Percentiles rank a stretch among this genome's conserved stretches.
Conservation (phyloP, 30 jellyfish, hydroid and myxozoan species). For the Sanderia malayensis region DNA sequence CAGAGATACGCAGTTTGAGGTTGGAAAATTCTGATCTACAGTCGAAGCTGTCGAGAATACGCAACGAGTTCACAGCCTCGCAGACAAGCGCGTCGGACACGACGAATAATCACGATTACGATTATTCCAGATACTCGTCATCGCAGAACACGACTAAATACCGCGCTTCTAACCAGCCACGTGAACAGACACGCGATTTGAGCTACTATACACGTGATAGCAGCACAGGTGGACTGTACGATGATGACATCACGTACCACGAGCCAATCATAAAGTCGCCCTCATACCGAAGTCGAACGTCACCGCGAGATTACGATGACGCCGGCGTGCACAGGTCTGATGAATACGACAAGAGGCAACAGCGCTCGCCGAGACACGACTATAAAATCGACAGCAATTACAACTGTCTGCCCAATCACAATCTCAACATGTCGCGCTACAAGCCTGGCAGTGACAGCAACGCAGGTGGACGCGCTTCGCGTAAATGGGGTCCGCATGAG, state of each 20-base stretch:
- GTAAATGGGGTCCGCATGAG: too few relatives aligned
- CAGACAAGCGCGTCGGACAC: neutral
- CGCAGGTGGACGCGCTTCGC: too few relatives aligned
- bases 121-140: neutral
- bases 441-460: too few relatives aligned
- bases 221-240: neutral
- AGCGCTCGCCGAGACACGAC: neutral
- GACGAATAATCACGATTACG: slow-evolving; percentile 9
- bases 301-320: neutral
- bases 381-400: neutral
- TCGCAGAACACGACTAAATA: neutral
- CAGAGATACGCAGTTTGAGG: neutral
- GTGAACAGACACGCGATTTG: neutral
- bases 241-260: neutral
- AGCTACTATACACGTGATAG: neutral
- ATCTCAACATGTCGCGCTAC: neutral
- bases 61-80: neutral
- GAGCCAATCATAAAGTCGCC: neutral
- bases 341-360: neutral
- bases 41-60: slow-evolving; percentile 5
- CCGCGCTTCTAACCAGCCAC: neutral
- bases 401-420: neutral
- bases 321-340: too few relatives aligned
- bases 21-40: slow-evolving; percentile 18
- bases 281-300: neutral